Conservation (phyloP, 2,888 invertebrate genomes). For the Epirrita christyi region DNA sequence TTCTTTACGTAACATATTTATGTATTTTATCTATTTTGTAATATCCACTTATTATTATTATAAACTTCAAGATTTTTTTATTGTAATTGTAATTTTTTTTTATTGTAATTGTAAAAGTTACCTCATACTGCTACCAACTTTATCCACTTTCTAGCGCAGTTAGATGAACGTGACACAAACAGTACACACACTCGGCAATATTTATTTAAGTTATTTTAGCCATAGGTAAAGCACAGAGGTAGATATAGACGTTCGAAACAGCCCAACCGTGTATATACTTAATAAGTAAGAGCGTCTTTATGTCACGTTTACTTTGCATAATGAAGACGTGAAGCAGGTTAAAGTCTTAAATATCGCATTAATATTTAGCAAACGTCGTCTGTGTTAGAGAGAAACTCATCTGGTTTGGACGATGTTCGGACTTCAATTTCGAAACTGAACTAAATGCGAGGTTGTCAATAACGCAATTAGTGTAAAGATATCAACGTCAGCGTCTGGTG, state of each 20-base stretch:
- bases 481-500: conserved; percentile 77
- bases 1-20: too few species aligned
- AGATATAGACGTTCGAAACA: conserved; percentile 42
- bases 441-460: conserved; percentile 76
- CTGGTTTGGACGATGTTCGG: conserved; percentile 35
- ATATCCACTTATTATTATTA: too few species aligned
- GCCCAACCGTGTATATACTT: conserved; percentile 53
- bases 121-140: background rate
- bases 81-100: too few species aligned
- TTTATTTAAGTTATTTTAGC: conserved; percentile 11
- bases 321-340: conserved; percentile 46
- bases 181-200: conserved; percentile 4
- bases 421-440: conserved; percentile 60
- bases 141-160: background rate
- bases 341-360: conserved; percentile 22
- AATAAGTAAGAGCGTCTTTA: conserved; percentile 56
- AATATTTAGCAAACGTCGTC: conserved; percentile 21
- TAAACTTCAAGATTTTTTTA: too few species aligned
- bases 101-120: background rate
- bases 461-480: conserved; percentile 81
- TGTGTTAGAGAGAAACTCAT: conserved; percentile 33
- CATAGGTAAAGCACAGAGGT: conserved; percentile 29
- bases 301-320: conserved; percentile 59
- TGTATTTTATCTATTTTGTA: too few species aligned
- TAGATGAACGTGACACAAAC: background rate